These are phyloP conservation scores for Trachelus iudaicus DNA, from an alignment of 2,888 invertebrate genomes.

Conservation along the genomic window DNA sequence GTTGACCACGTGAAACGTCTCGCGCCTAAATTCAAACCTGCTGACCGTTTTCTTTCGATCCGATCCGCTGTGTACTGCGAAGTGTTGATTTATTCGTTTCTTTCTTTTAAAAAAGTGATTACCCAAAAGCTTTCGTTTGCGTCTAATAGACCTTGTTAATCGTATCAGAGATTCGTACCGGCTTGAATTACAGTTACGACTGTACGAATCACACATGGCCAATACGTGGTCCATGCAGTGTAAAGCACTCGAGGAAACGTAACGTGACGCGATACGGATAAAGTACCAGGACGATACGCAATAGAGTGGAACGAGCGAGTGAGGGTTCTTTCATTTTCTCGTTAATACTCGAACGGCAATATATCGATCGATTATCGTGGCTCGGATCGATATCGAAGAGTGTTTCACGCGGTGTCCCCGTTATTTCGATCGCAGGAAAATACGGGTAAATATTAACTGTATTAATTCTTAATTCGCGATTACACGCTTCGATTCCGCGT, in stretches of 20 bases:
- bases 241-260: not conserved
- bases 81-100: not conserved
- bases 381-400: not conserved
- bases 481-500: not conserved
- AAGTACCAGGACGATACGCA: not conserved
- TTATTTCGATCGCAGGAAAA: not conserved
- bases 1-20: not conserved
- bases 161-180: not conserved
- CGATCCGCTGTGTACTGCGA: not conserved
- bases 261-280: not conserved
- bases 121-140: not conserved
- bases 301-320: not conserved
- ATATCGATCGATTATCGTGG: not conserved
- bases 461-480: not conserved
- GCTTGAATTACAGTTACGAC: not conserved
- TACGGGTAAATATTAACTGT: not conserved
- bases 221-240: not conserved
- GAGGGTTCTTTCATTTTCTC: not conserved
- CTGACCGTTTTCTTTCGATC: not conserved
- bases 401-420: not conserved
- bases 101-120: not conserved
- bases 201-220: not conserved
- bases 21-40: not conserved
- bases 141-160: not conserved
- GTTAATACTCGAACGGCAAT: not conserved